Base-by-base conservation (phyloP, 2,888 invertebrate genomes). In the Synergus gifuensis region DNA sequence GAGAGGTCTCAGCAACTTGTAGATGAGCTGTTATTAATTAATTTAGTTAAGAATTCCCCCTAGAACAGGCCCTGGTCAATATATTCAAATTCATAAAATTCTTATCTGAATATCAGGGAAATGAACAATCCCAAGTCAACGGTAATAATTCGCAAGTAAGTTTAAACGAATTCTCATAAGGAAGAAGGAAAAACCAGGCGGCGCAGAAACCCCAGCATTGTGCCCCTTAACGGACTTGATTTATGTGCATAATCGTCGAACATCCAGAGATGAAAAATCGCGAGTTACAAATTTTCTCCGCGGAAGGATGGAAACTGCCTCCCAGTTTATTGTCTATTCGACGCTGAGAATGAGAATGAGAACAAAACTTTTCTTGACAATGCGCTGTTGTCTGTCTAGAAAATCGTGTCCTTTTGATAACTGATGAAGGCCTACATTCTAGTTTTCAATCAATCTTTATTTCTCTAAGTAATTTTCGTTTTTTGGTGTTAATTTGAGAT, bases 171-270 rank as follows among this genome's bases (percentile, higher is more conserved):
- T 73, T 73, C 40, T 14, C 54, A 54, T 73, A n/a, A 73, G 36
- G n/a, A 73, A 28, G 49, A 54, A 73, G 11, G 49, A 54, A 54
- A 54, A 69, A 54, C n/a, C 28, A 69, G 28, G 54, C 40, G n/a
- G 16, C 54, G n/a, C 49, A 73, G 36, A 69, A 73, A 73, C 54
- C 54, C 54, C 22, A 16, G 73, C n/a, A 73, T 54, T 73, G 73
- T 73, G 36, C 73, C 69, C 49, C 36, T 36, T 73, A 49, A 73
- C 28, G 16, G 49, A 1, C 73, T 73, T 40, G 73, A 73, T 73
- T 73, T 73, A 73, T 73, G 73, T 73, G 73, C 73, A 73, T 73
- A 73, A 73, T 73, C 73, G 54, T 49, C 54, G 54, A 73, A 73
- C 40, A 49, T 54, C 54, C 36, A 73, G 54, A 73, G 73, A 28